Evolutionary conservation across 30 jellyfish, hydroid and myxozoan species (phyloP).

Genomic region (Mastigias papua): DNA sequence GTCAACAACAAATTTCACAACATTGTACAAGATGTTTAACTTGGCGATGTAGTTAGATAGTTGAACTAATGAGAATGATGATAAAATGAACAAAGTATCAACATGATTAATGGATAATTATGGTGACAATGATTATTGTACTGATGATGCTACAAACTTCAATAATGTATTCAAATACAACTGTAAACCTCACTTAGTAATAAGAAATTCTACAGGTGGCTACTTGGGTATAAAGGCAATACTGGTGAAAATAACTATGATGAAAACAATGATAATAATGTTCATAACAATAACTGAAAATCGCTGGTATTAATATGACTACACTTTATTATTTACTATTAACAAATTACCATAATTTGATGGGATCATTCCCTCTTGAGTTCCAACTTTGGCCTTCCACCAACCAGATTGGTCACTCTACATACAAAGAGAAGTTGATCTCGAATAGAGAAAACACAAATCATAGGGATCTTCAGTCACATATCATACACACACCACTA

Average conservation of each 20-base stretch:
- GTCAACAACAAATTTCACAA: too few relatives aligned
- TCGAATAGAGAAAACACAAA: background rate
- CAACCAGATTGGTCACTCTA: conserved; percentile 87
- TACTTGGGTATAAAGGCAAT: background rate
- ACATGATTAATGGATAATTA: too few relatives aligned
- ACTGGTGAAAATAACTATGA: background rate
- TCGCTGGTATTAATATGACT: too few relatives aligned
- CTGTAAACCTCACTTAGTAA: too few relatives aligned
- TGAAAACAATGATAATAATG: background rate
- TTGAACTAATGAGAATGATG: background rate
- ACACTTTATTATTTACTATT: background rate
- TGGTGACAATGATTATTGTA: background rate
- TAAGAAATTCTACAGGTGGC: too few relatives aligned
- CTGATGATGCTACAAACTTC: background rate
- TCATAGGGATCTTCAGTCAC: too few relatives aligned
- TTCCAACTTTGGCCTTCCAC: conserved; percentile 99
- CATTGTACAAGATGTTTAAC: too few relatives aligned
- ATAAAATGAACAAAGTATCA: background rate
- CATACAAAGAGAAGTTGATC: background rate
- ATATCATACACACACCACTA: too few relatives aligned
- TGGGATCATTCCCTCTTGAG: conserved; percentile 91
- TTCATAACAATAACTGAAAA: too few relatives aligned
- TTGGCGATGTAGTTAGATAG: too few relatives aligned
- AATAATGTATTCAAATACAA: too few relatives aligned
- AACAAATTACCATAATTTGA: conserved; percentile 83